Evolutionary conservation across 2,888 invertebrate genomes (phyloP), one percentile per base, ranked within the genome.

Genomic region (Lissonota sp.): DNA sequence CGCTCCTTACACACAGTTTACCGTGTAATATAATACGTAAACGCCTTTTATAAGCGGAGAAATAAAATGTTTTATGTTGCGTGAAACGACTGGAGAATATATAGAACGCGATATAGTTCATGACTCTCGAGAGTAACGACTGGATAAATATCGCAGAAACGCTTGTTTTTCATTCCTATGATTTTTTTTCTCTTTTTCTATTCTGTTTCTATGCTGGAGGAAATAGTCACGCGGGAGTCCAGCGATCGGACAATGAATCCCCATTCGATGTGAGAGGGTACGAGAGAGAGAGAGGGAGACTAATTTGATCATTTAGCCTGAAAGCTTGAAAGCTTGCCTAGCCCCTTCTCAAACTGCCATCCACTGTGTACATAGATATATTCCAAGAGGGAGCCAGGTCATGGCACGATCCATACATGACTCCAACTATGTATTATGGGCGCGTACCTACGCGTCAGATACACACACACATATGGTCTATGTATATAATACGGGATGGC

Each of bases 221-320:
- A 44, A 8, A 44, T 44, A 44, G 44, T 8, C 2, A 44, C 44
- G 10, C 44, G 8, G 79, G 75, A 82, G 70, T 60, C 60, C 49
- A 46, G 44, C 26, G 39, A 51, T 40, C 14, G 51, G 14, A 37
- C 14, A 51, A 62, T 37, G 40, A 49, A 58, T 63, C 16, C 40
- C 71, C 57, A 72, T 72, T 79, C 71, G 74, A 79, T 82, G 71
- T 73, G 37, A 4, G 51, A 10, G 5, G 51, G 3, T 26, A 3
- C 39, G 67, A 55, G 60, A 67, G 78, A 72, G 78, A 82, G 7
- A 46, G 67, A 55, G 60, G 67, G 78, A 72, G 78, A 82, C 82
- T 82, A 82, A 82, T 82, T 82, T 72, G 75, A 82, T 82, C 82
- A 82, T 79, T 82, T 82, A 82, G 75, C 72, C 71, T 63, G 75